Conservation (phyloP, 2,113 vertebrate genomes). For the Loxodonta africana region DNA sequence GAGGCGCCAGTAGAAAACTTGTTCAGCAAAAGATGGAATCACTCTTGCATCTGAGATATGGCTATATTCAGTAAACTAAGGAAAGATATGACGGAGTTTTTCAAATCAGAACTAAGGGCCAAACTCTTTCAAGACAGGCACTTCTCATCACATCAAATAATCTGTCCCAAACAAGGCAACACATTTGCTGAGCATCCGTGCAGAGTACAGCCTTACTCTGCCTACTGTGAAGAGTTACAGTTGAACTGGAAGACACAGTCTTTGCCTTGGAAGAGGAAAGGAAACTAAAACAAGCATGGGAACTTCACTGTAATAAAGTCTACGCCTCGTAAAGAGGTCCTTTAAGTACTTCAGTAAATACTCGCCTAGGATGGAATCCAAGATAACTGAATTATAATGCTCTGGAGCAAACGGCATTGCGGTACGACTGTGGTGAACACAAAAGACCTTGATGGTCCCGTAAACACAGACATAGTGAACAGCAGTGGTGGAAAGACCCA, state of each 20-base stretch:
- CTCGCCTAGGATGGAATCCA: constrained; percentile 69
- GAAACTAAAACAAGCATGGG: constrained; percentile 56
- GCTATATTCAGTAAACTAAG: constrained; percentile 7
- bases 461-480: constrained; percentile 16
- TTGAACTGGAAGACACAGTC: neutral
- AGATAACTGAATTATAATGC: constrained; percentile 41
- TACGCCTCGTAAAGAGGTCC: constrained; percentile 73
- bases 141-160: constrained; percentile 13
- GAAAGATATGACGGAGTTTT: constrained; percentile 26
- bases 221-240: neutral
- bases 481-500: neutral
- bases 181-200: neutral
- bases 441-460: constrained; percentile 11
- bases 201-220: neutral
- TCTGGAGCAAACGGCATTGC: constrained; percentile 37
- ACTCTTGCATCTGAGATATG: neutral
- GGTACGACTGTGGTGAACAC: neutral
- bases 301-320: constrained; percentile 63
- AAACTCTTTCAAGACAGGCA: neutral
- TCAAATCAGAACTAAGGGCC: constrained; percentile 6
- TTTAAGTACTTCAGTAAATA: constrained; percentile 76
- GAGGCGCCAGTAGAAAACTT: constrained; percentile 42
- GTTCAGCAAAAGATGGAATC: constrained; percentile 54
- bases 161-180: neutral
- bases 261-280: constrained; percentile 50